Evolutionary conservation across 2,888 invertebrate genomes (phyloP), one percentile per base, ranked within the genome.

Genomic region (Pyrrhia umbra): DNA sequence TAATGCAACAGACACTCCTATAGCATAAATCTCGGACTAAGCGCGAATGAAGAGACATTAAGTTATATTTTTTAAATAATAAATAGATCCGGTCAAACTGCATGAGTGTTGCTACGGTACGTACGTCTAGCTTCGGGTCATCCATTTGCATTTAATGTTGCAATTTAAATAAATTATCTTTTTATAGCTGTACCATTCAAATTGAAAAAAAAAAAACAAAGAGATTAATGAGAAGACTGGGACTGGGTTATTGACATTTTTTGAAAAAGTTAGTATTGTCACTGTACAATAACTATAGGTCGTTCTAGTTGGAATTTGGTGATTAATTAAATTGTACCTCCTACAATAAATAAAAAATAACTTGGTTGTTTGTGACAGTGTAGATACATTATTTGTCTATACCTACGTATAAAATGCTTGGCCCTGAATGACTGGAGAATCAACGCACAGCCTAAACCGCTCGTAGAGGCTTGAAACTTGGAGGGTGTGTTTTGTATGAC

Each of bases 131-230:
- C 16, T 27, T 2, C 15, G 1, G 37, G 43, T 62, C 47, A 63
- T 66, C 66, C 21, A 25, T 64, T 42, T 57, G 30, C 40, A 54
- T 61, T 60, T 46, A 46, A 51, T 69, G 30, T 25, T 61, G 39
- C 39, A 52, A 54, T 65, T 54, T 57, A 49, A 69, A 71, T 57
- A 51, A 71, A 64, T 64, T 71, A 37, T 42, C 4, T 16, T 6
- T 45, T 37, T 68, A 37, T 2, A 6, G 27, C 37, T 30, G 8
- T 37, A 10, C 0, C 4, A 65, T 34, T 16, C 21, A 42, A 47
- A 16, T 25, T 13, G 6, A 2, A 15, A 30, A 51, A 34, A 46
- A 5, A 34, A n/a, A 15, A 30, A 51, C 25, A 46, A 5, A 34
- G 6, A 15, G 8, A 15, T 15, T 13, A 40, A 30, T n/a, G 27